phyloP scores from a whole-genome alignment of 2,888 invertebrate genomes.

The Drosophila meridiana region DNA sequence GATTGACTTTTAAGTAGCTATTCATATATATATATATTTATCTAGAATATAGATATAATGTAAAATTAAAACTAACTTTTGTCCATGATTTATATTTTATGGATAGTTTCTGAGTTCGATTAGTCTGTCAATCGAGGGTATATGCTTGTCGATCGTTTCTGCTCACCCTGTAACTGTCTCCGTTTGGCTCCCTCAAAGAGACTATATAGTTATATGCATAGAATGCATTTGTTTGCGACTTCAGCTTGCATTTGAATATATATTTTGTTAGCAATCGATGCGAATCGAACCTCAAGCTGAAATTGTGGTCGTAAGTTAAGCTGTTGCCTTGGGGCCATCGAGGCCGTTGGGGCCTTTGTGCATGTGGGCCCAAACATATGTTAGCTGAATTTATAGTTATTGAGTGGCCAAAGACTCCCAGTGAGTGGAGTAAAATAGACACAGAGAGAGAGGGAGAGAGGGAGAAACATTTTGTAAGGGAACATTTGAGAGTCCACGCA shows the following conservation, averaged over 20 bases:
- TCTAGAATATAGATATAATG: no score
- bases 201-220: background rate
- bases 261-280: slow-evolving; percentile 34
- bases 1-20: background rate
- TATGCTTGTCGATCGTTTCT: no score
- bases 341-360: slow-evolving; percentile 37
- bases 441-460: background rate
- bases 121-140: no score
- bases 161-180: no score
- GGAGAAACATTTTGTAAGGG: slow-evolving; percentile 27
- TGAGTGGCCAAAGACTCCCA: slow-evolving; percentile 26
- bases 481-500: slow-evolving; percentile 25
- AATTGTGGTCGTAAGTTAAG: slow-evolving; percentile 31
- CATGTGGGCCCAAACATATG: slow-evolving; percentile 47
- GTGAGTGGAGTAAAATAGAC: background rate
- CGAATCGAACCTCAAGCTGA: slow-evolving; percentile 12
- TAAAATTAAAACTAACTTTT: no score
- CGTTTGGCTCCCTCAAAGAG: no score
- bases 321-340: slow-evolving; percentile 25
- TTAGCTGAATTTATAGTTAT: slow-evolving; percentile 61
- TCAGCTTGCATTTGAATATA: slow-evolving; percentile 2
- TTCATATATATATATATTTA: background rate
- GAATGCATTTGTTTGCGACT: background rate
- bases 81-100: no score
- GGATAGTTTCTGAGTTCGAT: no score